These are phyloP conservation scores for Hypotaenidia philippensis DNA, from an alignment of 2,797 vertebrate genomes.

Conservation along the genomic window DNA sequence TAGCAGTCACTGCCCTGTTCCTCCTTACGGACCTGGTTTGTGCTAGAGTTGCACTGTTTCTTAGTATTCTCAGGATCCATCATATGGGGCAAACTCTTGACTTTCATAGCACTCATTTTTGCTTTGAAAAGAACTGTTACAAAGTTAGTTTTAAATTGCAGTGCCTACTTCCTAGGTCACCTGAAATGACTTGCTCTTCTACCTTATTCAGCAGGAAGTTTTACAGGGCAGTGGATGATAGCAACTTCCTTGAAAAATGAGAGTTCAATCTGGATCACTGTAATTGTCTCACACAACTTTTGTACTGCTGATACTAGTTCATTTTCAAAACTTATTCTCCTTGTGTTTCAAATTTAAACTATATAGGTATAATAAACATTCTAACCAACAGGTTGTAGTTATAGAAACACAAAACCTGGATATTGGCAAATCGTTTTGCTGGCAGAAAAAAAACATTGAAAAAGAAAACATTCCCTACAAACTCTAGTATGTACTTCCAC, in stretches of 20 bases:
- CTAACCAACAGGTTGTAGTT: neutral
- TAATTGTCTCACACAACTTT: neutral
- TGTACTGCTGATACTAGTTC: neutral
- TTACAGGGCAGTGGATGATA: neutral
- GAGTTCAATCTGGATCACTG: neutral
- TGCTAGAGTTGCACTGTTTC: neutral
- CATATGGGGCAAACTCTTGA: neutral
- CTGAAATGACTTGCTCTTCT: neutral
- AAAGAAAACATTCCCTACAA: neutral
- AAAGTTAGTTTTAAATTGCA: neutral
- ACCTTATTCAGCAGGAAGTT: neutral
- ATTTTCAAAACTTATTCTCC: neutral
- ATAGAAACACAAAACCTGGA: neutral
- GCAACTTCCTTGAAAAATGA: neutral
- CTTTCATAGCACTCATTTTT: neutral
- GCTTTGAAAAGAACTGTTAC: neutral
- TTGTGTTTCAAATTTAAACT: neutral
- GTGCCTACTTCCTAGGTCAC: neutral
- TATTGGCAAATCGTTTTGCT: neutral
- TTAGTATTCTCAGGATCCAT: neutral
- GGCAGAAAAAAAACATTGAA: neutral
- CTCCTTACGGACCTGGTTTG: neutral
- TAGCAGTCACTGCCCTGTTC: neutral
- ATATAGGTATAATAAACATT: neutral
- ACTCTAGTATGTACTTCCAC: neutral